phyloP scores from a whole-genome alignment of 2,113 vertebrate species.

The Neofelis nebulosa region DNA sequence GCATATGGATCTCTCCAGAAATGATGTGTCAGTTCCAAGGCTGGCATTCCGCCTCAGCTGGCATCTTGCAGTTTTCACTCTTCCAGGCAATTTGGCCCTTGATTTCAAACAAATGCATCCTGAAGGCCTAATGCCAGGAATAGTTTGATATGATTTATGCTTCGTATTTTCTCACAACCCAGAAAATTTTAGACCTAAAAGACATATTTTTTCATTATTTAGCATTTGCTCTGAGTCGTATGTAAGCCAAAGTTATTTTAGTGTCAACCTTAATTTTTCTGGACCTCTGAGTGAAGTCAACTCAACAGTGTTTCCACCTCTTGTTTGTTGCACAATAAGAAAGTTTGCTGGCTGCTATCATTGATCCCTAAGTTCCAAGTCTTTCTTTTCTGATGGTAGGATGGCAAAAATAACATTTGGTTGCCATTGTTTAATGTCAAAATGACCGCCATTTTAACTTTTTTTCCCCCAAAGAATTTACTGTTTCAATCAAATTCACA shows the following conservation, averaged over 20 bases:
- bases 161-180: constrained; percentile 85
- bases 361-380: not conserved
- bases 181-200: constrained; percentile 82
- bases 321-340: constrained; percentile 65
- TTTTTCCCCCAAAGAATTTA: constrained; percentile 26
- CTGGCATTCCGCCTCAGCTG: constrained; percentile 85
- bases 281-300: constrained; percentile 42
- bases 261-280: constrained; percentile 78
- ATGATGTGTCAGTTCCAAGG: constrained; percentile 81
- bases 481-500: constrained; percentile 49
- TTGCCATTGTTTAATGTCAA: constrained; percentile 40
- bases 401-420: constrained; percentile 39
- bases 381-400: constrained; percentile 23
- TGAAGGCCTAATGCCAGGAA: constrained; percentile 86
- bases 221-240: constrained; percentile 68
- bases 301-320: constrained; percentile 47
- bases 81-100: constrained; percentile 87
- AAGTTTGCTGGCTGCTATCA: constrained; percentile 41
- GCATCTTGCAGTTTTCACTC: constrained; percentile 81
- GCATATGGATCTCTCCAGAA: constrained; percentile 83
- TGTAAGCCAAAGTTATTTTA: constrained; percentile 80
- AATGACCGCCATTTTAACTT: constrained; percentile 28
- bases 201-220: constrained; percentile 77
- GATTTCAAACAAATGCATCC: constrained; percentile 89
- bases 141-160: constrained; percentile 86